Conservation (phyloP, 2,113 vertebrate species). For the Polypterus bichir region DNA sequence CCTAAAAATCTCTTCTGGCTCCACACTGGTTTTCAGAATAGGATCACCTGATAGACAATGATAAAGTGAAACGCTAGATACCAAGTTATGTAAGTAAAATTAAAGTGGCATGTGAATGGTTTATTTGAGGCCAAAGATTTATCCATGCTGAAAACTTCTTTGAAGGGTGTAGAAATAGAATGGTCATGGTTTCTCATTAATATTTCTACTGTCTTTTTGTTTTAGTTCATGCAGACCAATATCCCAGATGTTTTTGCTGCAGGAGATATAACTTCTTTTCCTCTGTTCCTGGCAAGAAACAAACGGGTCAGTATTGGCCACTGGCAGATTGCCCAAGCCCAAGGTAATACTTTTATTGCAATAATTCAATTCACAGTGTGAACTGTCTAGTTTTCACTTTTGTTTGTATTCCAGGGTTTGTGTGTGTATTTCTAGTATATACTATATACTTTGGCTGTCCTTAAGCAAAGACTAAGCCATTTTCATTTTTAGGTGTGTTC, state of each 20-base stretch:
- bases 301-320: constrained; percentile 53
- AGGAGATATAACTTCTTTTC: constrained; percentile 69
- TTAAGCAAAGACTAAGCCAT: not conserved
- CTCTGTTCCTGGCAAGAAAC: constrained; percentile 43
- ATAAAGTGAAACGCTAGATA: too few species aligned
- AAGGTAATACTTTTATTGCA: constrained; percentile 39
- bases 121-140: too few species aligned
- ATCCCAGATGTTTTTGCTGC: constrained; percentile 55
- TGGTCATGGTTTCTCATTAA: too few species aligned
- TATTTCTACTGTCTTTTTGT: not conserved
- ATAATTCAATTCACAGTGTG: not conserved
- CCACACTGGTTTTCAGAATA: too few species aligned
- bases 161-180: too few species aligned
- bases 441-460: not conserved
- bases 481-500: not conserved
- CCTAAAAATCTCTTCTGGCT: too few species aligned
- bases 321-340: constrained; percentile 75
- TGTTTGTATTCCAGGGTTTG: too few species aligned
- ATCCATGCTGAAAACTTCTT: too few species aligned
- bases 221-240: constrained; percentile 68
- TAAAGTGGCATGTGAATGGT: too few species aligned
- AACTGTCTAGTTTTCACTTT: not conserved
- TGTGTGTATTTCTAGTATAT: too few species aligned
- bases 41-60: too few species aligned
- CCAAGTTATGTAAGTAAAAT: too few species aligned